Base-by-base conservation (phyloP, 1,140 invertebrate species). In the Potamilus streckersoni region DNA sequence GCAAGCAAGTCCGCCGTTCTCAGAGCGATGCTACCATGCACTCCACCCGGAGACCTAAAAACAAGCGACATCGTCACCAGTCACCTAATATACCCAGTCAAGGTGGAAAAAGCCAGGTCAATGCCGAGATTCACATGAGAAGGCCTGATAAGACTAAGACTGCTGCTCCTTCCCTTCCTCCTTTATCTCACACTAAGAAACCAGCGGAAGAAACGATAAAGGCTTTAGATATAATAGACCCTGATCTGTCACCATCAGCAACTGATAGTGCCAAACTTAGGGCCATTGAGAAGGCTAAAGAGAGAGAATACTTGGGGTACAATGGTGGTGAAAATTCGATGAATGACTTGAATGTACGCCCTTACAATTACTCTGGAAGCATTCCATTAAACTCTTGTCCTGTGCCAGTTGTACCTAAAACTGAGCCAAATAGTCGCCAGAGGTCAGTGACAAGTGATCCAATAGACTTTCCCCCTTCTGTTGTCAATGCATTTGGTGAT, bases 181-280 rank as follows among this genome's bases (percentile, higher is more conserved):
- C 75, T 56, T 59, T 72, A 62, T 59, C 60, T 20, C 71, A 76
- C 56, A 66, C 73, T 12, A 38, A 67, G 5, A 38, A 62, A 57
- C 49, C 63, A 23, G 67, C 69, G 1, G 70, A 71, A 14, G 64
- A 67, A 15, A 56, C 73, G 61, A 61, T 31, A 59, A 56, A 73
- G 55, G 49, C 68, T 38, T 23, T 61, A 13, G 27, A 76, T 14
- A 56, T 76, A 16, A 12, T 55, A 58, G 74, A 71, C 31, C 19
- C 60, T n/a, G 74, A 76, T 49, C 66, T 77, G 16, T 17, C 69
- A 19, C 65, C 72, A 60, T 77, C 75, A 3, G 75, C 75, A 20
- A 77, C 75, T 56, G 75, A 77, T 56, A 77, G 75, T 72, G 75
- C 75, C n/a, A 77, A 77, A 77, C 75, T 77, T 8, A 71, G 75